Evolutionary conservation across 2,888 invertebrate genomes (phyloP), one percentile per base, ranked within the genome.

Genomic region (Drosophila bunnanda): DNA sequence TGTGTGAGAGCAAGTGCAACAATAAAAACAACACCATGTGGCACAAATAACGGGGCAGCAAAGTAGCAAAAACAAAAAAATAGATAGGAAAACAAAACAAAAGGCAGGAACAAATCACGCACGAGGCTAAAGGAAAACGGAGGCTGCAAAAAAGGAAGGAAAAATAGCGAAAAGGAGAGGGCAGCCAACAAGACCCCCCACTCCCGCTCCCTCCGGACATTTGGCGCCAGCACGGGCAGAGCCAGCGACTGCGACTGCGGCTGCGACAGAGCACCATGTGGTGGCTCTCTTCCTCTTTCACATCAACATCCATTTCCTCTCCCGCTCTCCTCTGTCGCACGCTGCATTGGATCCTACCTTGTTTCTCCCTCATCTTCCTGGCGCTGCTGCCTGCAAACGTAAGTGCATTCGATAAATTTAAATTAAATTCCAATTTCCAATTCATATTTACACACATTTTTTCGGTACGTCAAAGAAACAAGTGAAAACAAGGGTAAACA

Each of bases 141-240:
- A 67, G 68, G 66, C 66, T 67, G 44, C 38, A 15, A 48, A 50
- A 34, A 32, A n/a, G 20, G 43, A 44, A 32, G n/a, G 10, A 28
- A 30, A 46, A 46, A 46, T n/a, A 34, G 50, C 50, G 20, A 50
- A 22, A 30, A 54, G 32, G 48, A 53, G 44, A 69, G 61, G 39
- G 52, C 25, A 46, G 34, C 46, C 32, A 38, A 10, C 43, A 20
- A 39, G 28, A 28, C 58, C 41, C 34, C 28, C 38, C 39, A 20
- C 50, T 53, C 28, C 34, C 38, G 36, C 53, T 44, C 41, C 44
- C 38, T 39, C 32, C 41, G 68, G 72, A 80, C 70, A 78, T 81
- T 80, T 79, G 75, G 71, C 72, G 82, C 75, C 77, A 84, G 78
- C 72, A 66, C 50, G 58, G 65, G 52, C 50, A 52, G 58, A 59